Base-by-base conservation (phyloP, 2,797 vertebrate genomes). In the Aeoliscus strigatus region DNA sequence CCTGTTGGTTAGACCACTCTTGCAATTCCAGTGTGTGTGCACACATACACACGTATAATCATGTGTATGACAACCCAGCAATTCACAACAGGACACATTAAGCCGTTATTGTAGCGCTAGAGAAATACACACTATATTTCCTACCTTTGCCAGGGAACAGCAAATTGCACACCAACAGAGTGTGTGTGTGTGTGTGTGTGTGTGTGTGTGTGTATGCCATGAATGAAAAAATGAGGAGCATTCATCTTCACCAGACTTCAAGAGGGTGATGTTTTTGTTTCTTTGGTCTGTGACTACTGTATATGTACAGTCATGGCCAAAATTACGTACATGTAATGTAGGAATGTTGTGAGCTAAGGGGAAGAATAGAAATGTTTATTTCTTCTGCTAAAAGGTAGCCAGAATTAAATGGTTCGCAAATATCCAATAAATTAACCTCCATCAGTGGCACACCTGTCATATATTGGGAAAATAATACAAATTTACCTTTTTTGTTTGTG, bases 41-140 rank as follows among this genome's bases (percentile, higher is more conserved):
- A 15, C 14, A 34, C 29, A 42, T 14, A 29, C 21, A 31, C 25
- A 35, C 9, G 16, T 13, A 29, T 5, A 14, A 25, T 16, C 12
- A 4, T 28, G 5, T 16, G 13, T 8, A 31, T 23, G 31, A 33
- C 44, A 46, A 27, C 27, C 52, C 27, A 52, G 26, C 32, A 9
- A 41, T 9, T 10, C 27, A 18, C 28, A 50, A 8, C 40, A 9
- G 32, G 42, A 37, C 27, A 15, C 51, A 47, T 53, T 60, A 60
- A 58, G 58, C 60, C 47, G 65, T 82, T 73, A 75, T 51, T 30
- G 55, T 50, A 46, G 53, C 60, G 64, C 69, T 52, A 36, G 53
- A 72, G 62, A 73, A 74, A 73, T 67, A 38, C 73, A 67, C 47
- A 73, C 57, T 73, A 59, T 36, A 74, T 77, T 41, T 66, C 34